Percentiles rank a stretch among this genome's conserved stretches.
Conservation (phyloP, 2,888 invertebrate species). For the Drosophila pullipes region DNA sequence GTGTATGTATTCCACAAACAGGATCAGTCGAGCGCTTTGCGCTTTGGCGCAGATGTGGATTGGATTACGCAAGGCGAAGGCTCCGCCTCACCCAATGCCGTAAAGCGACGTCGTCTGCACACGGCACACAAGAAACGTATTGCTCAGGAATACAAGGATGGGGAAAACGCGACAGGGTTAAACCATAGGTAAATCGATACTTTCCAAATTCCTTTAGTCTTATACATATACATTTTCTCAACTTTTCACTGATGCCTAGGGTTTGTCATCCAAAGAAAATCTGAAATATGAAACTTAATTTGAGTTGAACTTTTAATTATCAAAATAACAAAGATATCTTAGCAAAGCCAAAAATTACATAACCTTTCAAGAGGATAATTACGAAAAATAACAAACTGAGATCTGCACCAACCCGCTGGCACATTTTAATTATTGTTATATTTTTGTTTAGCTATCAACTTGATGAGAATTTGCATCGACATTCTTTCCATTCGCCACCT, state of each 20-base stretch:
- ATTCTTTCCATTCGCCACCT: constrained; percentile 73
- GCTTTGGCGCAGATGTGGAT: constrained; percentile 89
- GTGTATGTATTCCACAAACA: constrained; percentile 88
- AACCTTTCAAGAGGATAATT: not conserved
- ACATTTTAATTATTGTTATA: not conserved
- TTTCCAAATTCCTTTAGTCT: not conserved
- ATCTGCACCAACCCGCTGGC: not conserved
- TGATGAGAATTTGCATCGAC: constrained; percentile 60
- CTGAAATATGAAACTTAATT: not conserved
- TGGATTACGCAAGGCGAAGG: constrained; percentile 90
- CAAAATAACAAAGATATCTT: not conserved
- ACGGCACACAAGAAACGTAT: constrained; percentile 32
- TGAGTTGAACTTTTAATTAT: not conserved
- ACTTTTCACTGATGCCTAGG: not conserved
- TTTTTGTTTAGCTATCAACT: constrained; percentile 33
- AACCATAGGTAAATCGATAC: constrained; percentile 30
- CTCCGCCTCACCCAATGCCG: constrained; percentile 87
- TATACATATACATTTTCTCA: not conserved
- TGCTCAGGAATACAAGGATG: constrained; percentile 26
- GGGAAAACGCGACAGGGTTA: constrained; percentile 10
- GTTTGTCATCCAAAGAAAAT: not conserved
- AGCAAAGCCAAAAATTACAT: not conserved
- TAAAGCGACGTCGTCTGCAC: constrained; percentile 76
- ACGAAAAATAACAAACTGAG: not conserved
- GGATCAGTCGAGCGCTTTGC: constrained; percentile 41